A percentile compares a stretch with the other conserved stretches of the same genome.
Conservation (phyloP, 2,888 invertebrate species). For the Apantesis nais region DNA sequence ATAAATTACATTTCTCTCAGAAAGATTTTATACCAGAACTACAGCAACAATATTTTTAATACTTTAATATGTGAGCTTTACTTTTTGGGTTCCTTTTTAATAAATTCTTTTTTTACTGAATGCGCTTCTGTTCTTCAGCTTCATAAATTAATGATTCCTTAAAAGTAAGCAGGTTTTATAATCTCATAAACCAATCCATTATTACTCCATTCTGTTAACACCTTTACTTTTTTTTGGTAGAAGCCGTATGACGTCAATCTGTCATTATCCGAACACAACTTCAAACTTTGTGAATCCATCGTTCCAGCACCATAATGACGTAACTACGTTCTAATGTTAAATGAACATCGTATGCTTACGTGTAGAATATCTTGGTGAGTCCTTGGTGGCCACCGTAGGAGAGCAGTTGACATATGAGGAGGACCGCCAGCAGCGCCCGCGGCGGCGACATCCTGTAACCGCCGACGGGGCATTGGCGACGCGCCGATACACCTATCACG, state of each 20-base stretch:
- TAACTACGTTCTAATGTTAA: not conserved
- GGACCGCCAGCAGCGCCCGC: slow-evolving; percentile 81
- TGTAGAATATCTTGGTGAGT: slow-evolving; percentile 84
- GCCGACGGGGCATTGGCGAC: slow-evolving; percentile 82
- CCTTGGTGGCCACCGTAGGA: slow-evolving; percentile 84
- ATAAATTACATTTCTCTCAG: no score
- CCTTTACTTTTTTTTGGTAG: not conserved
- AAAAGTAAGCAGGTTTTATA: no score
- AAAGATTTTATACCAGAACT: no score
- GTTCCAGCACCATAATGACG: not conserved
- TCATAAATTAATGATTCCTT: no score
- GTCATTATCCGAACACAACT: not conserved
- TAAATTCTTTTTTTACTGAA: no score
- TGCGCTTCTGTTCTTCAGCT: no score
- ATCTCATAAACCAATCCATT: no score
- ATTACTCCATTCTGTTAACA: not conserved
- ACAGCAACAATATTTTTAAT: not conserved
- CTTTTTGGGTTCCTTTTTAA: no score
- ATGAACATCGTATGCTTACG: slow-evolving; percentile 62
- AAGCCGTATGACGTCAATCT: not conserved
- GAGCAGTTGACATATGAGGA: slow-evolving; percentile 80
- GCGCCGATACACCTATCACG: slow-evolving; percentile 74
- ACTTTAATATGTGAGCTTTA: not conserved
- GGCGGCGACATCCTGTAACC: slow-evolving; percentile 81
- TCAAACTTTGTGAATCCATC: not conserved